A percentile compares a stretch with the other conserved stretches of the same genome.
Evolutionary conservation across 35 echinoderm and acorn worm genomes (phyloP).

Genomic region (Eucidaris tribuloides): DNA sequence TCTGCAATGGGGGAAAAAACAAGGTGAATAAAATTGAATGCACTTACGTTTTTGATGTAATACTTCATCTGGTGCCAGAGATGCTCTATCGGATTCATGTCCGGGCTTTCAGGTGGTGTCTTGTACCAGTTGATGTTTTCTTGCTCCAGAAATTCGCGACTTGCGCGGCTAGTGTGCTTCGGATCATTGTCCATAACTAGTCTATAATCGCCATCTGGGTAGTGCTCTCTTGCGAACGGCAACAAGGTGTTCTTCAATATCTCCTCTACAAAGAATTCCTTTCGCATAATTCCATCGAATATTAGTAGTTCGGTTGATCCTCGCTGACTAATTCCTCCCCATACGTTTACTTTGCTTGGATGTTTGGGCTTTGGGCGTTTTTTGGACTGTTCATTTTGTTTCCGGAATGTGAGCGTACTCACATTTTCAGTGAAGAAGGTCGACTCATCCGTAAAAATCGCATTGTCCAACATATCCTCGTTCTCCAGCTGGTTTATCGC

Average conservation of each 20-base stretch:
- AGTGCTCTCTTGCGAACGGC: slow-evolving; percentile 8
- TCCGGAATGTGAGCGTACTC: neutral
- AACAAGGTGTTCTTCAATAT: slow-evolving; percentile 22
- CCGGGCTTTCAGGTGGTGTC: slow-evolving; percentile 49
- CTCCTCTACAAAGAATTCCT: slow-evolving; percentile 20
- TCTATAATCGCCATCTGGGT: slow-evolving; percentile 27
- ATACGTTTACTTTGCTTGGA: slow-evolving; percentile 30
- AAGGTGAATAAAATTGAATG: neutral
- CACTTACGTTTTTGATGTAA: slow-evolving; percentile 32
- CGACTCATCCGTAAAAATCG: slow-evolving; percentile 54
- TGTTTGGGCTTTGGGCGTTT: neutral
- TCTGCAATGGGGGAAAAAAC: too few species aligned
- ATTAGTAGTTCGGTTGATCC: slow-evolving; percentile 19
- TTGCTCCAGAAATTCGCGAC: slow-evolving; percentile 22
- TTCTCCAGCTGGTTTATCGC: neutral
- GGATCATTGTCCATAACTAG: slow-evolving; percentile 61
- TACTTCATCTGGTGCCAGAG: slow-evolving; percentile 52
- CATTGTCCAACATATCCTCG: slow-evolving; percentile 36
- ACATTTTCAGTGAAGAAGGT: slow-evolving; percentile 19
- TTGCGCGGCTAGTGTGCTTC: slow-evolving; percentile 20
- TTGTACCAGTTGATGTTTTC: slow-evolving; percentile 38
- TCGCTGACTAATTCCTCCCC: slow-evolving; percentile 25
- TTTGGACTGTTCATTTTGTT: neutral
- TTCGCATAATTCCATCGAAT: slow-evolving; percentile 41
- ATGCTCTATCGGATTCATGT: slow-evolving; percentile 65